Evolutionary conservation across 2,888 invertebrate species (phyloP).

Genomic region (Polylopha cassiicola): DNA sequence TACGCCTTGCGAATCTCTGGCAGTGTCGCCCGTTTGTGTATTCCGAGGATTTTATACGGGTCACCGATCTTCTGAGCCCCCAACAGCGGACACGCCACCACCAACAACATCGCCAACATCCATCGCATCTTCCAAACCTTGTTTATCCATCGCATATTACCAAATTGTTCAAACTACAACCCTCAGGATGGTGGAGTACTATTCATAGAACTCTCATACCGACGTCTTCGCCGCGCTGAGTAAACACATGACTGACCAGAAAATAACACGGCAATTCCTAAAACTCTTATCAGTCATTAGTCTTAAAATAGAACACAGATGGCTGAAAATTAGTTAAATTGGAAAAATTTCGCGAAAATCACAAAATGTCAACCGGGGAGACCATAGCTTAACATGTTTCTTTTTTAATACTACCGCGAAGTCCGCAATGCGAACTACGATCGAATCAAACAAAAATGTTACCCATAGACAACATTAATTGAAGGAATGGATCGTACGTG

Average conservation of each 20-base stretch:
- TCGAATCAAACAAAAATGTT: slow-evolving; percentile 2
- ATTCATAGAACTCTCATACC: slow-evolving; percentile 48
- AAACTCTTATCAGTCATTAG: slow-evolving; percentile 65
- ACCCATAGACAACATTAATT: slow-evolving; percentile 5
- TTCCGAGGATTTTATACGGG: slow-evolving; percentile 90
- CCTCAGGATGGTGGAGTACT: slow-evolving; percentile 38
- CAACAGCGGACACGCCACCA: slow-evolving; percentile 42
- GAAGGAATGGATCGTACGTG: background rate
- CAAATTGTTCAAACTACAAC: slow-evolving; percentile 34
- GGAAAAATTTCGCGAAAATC: slow-evolving; percentile 56
- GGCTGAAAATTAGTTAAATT: slow-evolving; percentile 57
- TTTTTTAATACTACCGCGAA: slow-evolving; percentile 22
- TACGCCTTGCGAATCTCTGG: slow-evolving; percentile 93
- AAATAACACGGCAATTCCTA: slow-evolving; percentile 45
- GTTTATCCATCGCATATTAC: slow-evolving; percentile 71
- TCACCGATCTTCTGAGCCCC: slow-evolving; percentile 79
- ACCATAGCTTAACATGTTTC: slow-evolving; percentile 35
- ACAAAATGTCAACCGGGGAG: slow-evolving; percentile 45
- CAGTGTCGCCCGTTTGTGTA: slow-evolving; percentile 83
- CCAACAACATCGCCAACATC: slow-evolving; percentile 46
- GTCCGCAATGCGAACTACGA: slow-evolving; percentile 17
- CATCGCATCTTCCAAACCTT: slow-evolving; percentile 58
- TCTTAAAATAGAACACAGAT: slow-evolving; percentile 68
- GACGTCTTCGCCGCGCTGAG: slow-evolving; percentile 32
- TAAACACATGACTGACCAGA: slow-evolving; percentile 43